Evolutionary conservation across 2,888 invertebrate genomes (phyloP), one percentile per base, ranked within the genome.

Genomic region (Luperina testacea): DNA sequence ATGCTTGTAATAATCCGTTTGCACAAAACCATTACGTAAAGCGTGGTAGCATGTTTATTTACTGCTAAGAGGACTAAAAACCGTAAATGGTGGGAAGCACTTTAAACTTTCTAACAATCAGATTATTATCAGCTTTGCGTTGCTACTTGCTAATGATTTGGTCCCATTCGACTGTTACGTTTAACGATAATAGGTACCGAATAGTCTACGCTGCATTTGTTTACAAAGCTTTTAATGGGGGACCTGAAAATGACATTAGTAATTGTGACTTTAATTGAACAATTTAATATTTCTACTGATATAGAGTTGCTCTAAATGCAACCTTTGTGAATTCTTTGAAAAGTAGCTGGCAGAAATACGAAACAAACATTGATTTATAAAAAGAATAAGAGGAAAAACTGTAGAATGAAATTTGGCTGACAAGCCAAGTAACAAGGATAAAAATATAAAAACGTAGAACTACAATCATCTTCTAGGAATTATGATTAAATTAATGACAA

Each of bases 101-200:
- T 87, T 87, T 89, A 85, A 87, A 91, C 84, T 91, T 91, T 83
- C 80, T 82, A 83, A 90, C 90, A 92, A 93, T 91, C 89, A 87
- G 91, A 92, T 92, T 91, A 92, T 92, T 91, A 92, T 89, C 90
- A 85, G 87, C 82, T 83, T 83, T 79, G 70, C 38, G 63, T 76
- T 70, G 75, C 77, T 73, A 65, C 45, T 74, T 70, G 77, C 75
- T 78, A 82, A 80, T 82, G 78, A 81, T 77, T 78, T 72, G 77
- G 48, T 82, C 38, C 32, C 67, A 79, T 70, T 79, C 45, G 20
- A 81, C 65, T 69, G 27, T 72, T 63, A 53, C 59, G 42, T 67
- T 78, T 59, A 67, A 59, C 45, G 45, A 45, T 51, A 61, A 77
- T 75, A 61, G 72, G 65, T 57, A 38, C 27, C 5, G 48, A 63